These are phyloP conservation scores for Loris lydekkerianus DNA, from an alignment of 2,797 vertebrate species.

Conservation along the genomic window DNA sequence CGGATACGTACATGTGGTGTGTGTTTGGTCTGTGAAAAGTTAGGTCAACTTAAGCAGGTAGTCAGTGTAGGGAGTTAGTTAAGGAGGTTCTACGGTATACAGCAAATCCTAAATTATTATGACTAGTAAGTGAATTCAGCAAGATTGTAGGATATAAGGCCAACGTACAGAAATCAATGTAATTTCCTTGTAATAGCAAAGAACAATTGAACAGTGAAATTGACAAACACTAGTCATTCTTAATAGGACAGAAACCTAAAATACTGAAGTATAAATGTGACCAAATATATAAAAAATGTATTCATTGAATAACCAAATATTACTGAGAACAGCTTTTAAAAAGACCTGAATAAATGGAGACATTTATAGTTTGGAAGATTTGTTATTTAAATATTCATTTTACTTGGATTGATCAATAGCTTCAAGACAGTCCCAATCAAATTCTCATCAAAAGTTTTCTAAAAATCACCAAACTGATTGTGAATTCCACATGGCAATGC, in stretches of 20 bases:
- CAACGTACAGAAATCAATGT: background rate
- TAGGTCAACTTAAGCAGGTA: too few species aligned
- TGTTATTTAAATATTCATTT: background rate
- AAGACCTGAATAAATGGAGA: constrained; percentile 5
- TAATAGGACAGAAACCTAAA: constrained; percentile 16
- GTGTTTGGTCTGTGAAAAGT: too few species aligned
- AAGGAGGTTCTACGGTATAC: too few species aligned
- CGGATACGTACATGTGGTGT: too few species aligned
- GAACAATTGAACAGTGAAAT: constrained; percentile 8
- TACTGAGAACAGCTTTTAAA: background rate
- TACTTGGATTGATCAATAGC: background rate
- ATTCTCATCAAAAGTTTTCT: background rate
- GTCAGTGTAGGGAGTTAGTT: too few species aligned
- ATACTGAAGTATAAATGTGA: constrained; percentile 46
- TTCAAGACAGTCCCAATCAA: background rate
- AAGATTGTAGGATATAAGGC: constrained; percentile 23
- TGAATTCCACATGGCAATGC: constrained; percentile 2
- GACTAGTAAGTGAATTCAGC: background rate
- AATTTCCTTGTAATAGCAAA: background rate
- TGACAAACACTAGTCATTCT: background rate
- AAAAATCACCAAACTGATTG: constrained; percentile 9
- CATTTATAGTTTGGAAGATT: constrained; percentile 5
- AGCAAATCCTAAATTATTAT: background rate
- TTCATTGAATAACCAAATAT: background rate
- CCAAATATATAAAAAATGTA: background rate